Conservation (phyloP, 2,797 vertebrate genomes). For the Takifugu ocellatus region DNA sequence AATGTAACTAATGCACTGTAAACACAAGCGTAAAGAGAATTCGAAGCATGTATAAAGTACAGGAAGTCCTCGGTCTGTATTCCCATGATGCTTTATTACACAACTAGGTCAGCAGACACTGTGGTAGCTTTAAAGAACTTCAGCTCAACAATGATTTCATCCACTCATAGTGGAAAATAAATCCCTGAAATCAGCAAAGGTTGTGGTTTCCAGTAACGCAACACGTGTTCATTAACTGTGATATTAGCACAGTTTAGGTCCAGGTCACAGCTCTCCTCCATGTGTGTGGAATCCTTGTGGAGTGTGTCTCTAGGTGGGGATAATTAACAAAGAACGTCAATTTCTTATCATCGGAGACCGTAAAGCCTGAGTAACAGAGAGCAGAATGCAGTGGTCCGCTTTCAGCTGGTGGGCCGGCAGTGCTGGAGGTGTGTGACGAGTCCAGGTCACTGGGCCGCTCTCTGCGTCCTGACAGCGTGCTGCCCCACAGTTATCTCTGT, state of each 20-base stretch:
- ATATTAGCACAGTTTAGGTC: conserved; percentile 21
- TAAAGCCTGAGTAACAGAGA: conserved; percentile 16
- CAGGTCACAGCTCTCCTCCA: conserved; percentile 10
- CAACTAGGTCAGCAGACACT: conserved; percentile 36
- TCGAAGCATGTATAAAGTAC: not conserved
- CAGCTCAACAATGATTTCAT: not conserved
- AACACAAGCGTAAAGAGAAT: not conserved
- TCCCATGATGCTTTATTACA: conserved; percentile 29
- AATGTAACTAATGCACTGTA: not conserved
- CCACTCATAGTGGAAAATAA: not conserved
- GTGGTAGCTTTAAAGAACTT: conserved; percentile 6
- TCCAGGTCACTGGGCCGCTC: conserved; percentile 57
- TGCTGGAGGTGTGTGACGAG: conserved; percentile 56
- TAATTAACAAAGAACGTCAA: not conserved
- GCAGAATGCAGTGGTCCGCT: not conserved
- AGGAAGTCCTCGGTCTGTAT: conserved; percentile 9
- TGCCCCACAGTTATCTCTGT: conserved; percentile 62
- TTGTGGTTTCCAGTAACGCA: conserved; percentile 22
- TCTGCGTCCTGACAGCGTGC: conserved; percentile 22
- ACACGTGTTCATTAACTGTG: conserved; percentile 6
- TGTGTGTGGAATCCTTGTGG: conserved; percentile 1
- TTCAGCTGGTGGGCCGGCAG: conserved; percentile 33
- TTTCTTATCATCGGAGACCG: not conserved
- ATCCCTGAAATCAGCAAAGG: not conserved
- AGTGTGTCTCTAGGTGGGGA: too few species aligned